These are phyloP conservation scores for Hemithea aestivaria DNA, from an alignment of 2,888 invertebrate species.

Conservation along the genomic window DNA sequence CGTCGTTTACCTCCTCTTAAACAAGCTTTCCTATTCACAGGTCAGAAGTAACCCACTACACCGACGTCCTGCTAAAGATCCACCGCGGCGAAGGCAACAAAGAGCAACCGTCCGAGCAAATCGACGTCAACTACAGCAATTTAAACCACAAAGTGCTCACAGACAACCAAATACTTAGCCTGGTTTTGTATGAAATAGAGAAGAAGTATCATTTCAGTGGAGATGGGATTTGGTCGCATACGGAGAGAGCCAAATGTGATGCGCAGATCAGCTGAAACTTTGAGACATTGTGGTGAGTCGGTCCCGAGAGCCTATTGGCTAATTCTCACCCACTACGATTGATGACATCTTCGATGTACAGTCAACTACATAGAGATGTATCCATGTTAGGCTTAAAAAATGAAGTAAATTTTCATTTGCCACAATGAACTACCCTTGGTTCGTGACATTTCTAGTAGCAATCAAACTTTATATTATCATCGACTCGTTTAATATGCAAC, in stretches of 20 bases:
- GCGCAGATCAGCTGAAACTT: slow-evolving; percentile 17
- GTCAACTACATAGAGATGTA: too few relatives aligned
- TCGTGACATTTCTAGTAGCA: too few relatives aligned
- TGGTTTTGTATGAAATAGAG: slow-evolving; percentile 86
- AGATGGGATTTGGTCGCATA: slow-evolving; percentile 82
- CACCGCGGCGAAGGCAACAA: slow-evolving; percentile 16
- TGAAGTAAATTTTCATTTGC: too few relatives aligned
- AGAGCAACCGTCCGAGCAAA: slow-evolving; percentile 15
- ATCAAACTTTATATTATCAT: too few relatives aligned
- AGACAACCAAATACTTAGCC: slow-evolving; percentile 78
- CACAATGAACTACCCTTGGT: too few relatives aligned
- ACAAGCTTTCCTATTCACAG: too few relatives aligned
- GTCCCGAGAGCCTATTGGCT: too few relatives aligned
- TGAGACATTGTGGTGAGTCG: not conserved
- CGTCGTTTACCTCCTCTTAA: too few relatives aligned
- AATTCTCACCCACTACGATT: too few relatives aligned
- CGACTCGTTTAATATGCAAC: too few relatives aligned
- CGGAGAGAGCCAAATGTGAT: slow-evolving; percentile 41
- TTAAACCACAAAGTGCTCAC: slow-evolving; percentile 46
- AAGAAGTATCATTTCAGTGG: slow-evolving; percentile 86
- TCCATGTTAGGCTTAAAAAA: too few relatives aligned
- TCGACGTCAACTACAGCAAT: slow-evolving; percentile 42
- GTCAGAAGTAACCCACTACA: slow-evolving; percentile 48
- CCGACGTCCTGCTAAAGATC: slow-evolving; percentile 39
- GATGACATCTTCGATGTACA: too few relatives aligned